Percentiles rank a stretch among this genome's conserved stretches.
Evolutionary conservation across 1,140 invertebrate genomes (phyloP).

Genomic region (Nasonia longicornis): DNA sequence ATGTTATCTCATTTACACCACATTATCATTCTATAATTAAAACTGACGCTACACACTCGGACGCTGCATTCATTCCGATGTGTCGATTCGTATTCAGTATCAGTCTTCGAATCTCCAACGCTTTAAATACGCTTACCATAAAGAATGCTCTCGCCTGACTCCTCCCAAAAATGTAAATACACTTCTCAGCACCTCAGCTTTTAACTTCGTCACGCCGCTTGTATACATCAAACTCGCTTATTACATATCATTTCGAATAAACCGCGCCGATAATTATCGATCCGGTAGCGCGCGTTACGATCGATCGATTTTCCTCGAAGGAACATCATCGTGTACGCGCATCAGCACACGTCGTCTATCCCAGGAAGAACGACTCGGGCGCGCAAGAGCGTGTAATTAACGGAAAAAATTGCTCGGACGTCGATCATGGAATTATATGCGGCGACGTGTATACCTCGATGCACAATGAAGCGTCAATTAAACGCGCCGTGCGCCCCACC

Average conservation of each 20-base stretch:
- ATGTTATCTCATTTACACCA: background rate
- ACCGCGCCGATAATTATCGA: background rate
- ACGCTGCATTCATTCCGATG: background rate
- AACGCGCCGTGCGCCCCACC: background rate
- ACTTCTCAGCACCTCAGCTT: background rate
- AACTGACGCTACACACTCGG: background rate
- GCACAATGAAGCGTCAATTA: constrained; percentile 23
- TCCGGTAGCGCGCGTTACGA: background rate
- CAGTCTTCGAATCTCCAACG: background rate
- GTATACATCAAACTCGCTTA: too few species aligned
- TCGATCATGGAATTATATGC: constrained; percentile 6
- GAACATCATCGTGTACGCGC: background rate
- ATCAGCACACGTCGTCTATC: background rate
- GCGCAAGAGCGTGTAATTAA: constrained; percentile 34
- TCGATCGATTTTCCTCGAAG: background rate
- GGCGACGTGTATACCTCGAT: background rate
- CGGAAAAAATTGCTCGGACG: constrained; percentile 6
- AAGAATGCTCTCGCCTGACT: background rate
- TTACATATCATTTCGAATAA: too few species aligned
- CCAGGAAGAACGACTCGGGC: background rate
- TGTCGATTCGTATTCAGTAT: background rate
- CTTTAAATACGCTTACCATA: background rate
- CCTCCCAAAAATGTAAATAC: background rate
- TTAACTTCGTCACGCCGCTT: too few species aligned
- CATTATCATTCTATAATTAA: constrained; percentile 20